Base-by-base conservation (phyloP, 1,140 invertebrate genomes). In the Drosophila miranda region DNA sequence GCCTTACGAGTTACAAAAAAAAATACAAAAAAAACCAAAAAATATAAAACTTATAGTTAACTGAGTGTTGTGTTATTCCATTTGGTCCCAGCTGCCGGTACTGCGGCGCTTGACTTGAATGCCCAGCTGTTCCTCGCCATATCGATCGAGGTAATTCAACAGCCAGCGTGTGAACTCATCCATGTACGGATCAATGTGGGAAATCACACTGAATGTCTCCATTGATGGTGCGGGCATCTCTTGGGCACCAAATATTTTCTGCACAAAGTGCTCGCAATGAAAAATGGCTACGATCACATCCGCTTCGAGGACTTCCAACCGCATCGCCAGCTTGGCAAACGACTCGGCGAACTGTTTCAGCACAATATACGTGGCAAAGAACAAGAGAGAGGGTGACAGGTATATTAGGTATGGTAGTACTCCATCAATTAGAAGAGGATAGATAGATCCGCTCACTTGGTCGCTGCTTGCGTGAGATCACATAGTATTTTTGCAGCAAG, bases 301-400 rank as follows among this genome's bases (percentile, higher is more conserved):
- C 6, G 71, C 56, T 6, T 69, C 56, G 1, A 87, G 21, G 0
- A 90, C 89, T 42, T 83, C 73, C 55, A 87, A 13, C 0, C 89
- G 87, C 16, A 90, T 26, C 0, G 81, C 64, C 8, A 90, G 51
- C 45, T 90, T 90, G 21, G 87, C 83, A 49, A 90, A 75, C 0
- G 89, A 89, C 60, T 90, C 89, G 0, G 89, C 57, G 23, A 90
- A 78, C 30, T 90, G 89, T 45, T 90, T 90, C 0, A 90, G 60
- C 9, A 84, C 73, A 30, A 78, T 46, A 42, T 76, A 90, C 0
- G 89, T 1, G 44, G 48, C 0, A 45, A 51, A 48, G 6, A 45
- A 28, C 58, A 38, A 48, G 52, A 57, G 34, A 52, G 8, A 55
- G 9, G 46, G 16, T 30, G 38, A 26, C 23, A 26, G 23, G 23